These are phyloP conservation scores for Conistra vaccinii DNA, from an alignment of 2,888 invertebrate genomes.

Conservation along the genomic window DNA sequence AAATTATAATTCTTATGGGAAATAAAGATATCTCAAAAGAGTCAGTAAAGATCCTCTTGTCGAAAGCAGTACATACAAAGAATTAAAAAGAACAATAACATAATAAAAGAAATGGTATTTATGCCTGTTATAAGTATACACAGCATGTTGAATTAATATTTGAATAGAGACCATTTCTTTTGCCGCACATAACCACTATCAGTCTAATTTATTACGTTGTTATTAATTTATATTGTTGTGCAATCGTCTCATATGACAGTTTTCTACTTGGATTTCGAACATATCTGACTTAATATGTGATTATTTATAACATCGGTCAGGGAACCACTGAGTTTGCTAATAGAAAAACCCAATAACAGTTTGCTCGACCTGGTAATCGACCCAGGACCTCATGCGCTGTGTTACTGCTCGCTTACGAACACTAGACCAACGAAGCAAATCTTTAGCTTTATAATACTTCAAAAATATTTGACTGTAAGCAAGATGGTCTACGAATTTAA, in stretches of 20 bases:
- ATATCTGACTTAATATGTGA: no score
- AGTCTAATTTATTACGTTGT: not conserved
- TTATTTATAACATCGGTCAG: no score
- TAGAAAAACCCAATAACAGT: no score
- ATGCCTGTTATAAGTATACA: not conserved
- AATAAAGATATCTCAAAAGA: not conserved
- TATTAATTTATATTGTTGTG: slow-evolving; percentile 22
- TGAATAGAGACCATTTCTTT: slow-evolving; percentile 15
- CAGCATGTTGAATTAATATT: not conserved
- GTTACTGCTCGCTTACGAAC: no score
- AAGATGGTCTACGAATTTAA: not conserved
- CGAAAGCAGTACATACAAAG: not conserved
- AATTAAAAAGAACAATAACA: not conserved
- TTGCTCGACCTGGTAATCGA: no score
- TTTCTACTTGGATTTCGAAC: not conserved
- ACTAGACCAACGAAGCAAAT: no score
- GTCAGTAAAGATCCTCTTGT: no score
- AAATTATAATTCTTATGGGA: not conserved
- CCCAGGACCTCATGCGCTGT: no score
- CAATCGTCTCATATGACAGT: not conserved
- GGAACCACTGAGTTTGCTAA: no score
- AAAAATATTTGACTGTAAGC: not conserved
- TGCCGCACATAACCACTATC: slow-evolving; percentile 1
- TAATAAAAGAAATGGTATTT: not conserved
- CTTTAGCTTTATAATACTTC: not conserved